Conservation (phyloP, 1,140 invertebrate genomes). For the Drosophila equinoxialis region DNA sequence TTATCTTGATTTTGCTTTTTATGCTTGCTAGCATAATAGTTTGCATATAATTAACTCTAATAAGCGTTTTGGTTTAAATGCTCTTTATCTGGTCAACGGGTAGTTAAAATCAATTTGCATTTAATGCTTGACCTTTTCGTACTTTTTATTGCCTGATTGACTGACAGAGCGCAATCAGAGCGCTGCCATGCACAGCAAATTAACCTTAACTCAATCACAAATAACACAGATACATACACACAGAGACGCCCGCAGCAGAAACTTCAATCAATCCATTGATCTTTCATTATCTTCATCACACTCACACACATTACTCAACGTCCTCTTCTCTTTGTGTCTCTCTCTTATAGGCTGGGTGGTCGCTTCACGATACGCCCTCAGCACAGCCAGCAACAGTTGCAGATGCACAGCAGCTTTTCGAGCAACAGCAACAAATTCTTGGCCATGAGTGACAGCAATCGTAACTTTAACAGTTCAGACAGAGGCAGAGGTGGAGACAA, state of each 20-base stretch:
- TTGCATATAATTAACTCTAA: not conserved
- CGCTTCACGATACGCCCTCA: slow-evolving; percentile 85
- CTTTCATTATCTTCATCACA: not conserved
- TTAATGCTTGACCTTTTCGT: not conserved
- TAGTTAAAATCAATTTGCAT: slow-evolving; percentile 11
- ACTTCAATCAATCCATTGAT: slow-evolving; percentile 14
- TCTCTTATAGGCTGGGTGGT: slow-evolving; percentile 84
- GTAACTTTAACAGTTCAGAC: slow-evolving; percentile 57
- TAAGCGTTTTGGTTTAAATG: not conserved
- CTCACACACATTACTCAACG: not conserved
- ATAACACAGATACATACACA: slow-evolving; percentile 3
- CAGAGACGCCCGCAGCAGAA: not conserved
- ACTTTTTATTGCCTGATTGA: slow-evolving; percentile 17
- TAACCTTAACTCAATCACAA: slow-evolving; percentile 58
- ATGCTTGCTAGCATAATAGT: too few relatives aligned
- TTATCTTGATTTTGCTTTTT: too few relatives aligned
- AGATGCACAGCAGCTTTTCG: slow-evolving; percentile 71
- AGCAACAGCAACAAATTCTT: slow-evolving; percentile 61
- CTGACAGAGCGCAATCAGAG: slow-evolving; percentile 41
- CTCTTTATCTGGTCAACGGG: not conserved
- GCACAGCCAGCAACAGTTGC: slow-evolving; percentile 82
- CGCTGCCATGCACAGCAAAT: slow-evolving; percentile 42
- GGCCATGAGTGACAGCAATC: slow-evolving; percentile 61
- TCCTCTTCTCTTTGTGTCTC: not conserved
- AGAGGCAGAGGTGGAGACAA: slow-evolving; percentile 15